These are phyloP conservation scores for Brachionus asplanchnoidis DNA, from an alignment of 1,140 invertebrate species.

Conservation along the genomic window DNA sequence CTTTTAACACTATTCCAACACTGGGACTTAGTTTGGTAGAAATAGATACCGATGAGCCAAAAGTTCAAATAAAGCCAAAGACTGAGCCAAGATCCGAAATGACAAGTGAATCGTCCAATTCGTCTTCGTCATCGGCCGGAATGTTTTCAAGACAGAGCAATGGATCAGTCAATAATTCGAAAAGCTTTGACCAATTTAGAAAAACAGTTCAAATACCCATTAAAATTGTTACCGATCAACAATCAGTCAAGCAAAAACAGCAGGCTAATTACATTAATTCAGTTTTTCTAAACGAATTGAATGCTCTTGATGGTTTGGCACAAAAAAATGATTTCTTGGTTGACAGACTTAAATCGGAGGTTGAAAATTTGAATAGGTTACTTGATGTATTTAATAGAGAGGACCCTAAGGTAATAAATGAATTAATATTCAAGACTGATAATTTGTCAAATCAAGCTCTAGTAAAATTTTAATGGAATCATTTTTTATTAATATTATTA, in stretches of 20 bases:
- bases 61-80: neutral
- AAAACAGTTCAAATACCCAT: neutral
- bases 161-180: neutral
- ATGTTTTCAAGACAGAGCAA: neutral
- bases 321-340: neutral
- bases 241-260: neutral
- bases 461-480: neutral
- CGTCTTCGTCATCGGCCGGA: neutral
- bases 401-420: neutral
- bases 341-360: neutral
- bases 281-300: slow-evolving; percentile 11
- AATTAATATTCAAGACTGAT: neutral
- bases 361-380: neutral
- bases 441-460: neutral
- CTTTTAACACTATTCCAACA: neutral
- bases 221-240: neutral
- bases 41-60: neutral
- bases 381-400: neutral
- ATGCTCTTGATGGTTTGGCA: neutral
- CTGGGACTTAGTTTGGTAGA: neutral
- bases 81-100: neutral
- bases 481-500: neutral
- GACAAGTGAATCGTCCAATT: neutral
- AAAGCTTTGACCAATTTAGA: neutral
- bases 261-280: neutral